A percentile compares a stretch with the other conserved stretches of the same genome.
These are phyloP conservation scores for Nothocercus julius DNA, from an alignment of 2,113 vertebrate genomes.

Conservation along the genomic window DNA sequence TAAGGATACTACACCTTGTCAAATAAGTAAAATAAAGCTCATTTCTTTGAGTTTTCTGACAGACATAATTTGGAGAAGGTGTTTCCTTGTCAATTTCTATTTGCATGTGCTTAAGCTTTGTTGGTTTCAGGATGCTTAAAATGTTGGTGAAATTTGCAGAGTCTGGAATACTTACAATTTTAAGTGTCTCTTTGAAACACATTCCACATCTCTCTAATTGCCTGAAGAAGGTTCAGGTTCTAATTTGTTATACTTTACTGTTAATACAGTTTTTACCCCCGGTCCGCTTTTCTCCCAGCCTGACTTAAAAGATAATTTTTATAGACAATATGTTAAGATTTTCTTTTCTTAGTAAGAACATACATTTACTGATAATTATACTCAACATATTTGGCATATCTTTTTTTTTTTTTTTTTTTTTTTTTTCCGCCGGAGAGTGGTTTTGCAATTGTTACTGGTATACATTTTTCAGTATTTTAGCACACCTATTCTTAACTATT, in stretches of 20 bases:
- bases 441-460: neutral
- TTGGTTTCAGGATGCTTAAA: slow-evolving; percentile 19
- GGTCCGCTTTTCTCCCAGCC: neutral
- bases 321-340: neutral
- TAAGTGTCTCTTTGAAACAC: slow-evolving; percentile 11
- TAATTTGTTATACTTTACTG: neutral
- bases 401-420: neutral
- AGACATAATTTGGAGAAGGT: neutral
- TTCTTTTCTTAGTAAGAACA: neutral
- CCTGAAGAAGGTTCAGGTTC: neutral
- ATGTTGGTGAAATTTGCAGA: neutral
- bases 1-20: neutral
- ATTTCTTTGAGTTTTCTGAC: neutral
- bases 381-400: neutral
- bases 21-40: neutral
- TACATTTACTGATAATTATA: neutral
- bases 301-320: neutral
- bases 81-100: neutral
- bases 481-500: neutral
- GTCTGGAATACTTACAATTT: neutral
- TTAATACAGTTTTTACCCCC: neutral
- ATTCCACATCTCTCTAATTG: neutral
- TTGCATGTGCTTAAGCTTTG: neutral
- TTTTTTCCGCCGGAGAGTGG: too few species aligned
- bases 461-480: neutral